Base-by-base conservation (phyloP, 2,797 vertebrate genomes). In the Graptemys geographica region DNA sequence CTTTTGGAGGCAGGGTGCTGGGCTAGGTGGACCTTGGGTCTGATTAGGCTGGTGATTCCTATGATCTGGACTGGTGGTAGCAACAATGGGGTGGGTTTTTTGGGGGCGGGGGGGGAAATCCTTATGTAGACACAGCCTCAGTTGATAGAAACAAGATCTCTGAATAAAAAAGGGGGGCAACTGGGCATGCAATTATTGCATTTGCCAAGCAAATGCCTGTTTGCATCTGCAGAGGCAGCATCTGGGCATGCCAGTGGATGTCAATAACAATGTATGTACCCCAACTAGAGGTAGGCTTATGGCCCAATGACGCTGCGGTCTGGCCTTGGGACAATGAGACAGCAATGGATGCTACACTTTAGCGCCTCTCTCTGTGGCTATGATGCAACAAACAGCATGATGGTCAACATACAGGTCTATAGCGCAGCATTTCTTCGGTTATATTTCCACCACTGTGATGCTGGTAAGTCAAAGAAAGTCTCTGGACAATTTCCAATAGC, bases 401-500 rank as follows among this genome's bases (percentile, higher is more conserved):
- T 15, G 31, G 59, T 41, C 19, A 10, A 72, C 37, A 72, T 72
- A 10, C n/a, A 65, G 76, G 41, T 79, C 37, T 55, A 86, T 69
- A 86, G 55, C 81, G 87, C 91, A n/a, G 31, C 37, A 47, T 92
- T 18, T n/a, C 33, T 81, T 85, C 87, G 27, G 27, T 86, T 76
- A 0, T 4, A 51, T 84, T 94, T 84, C 62, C 27, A 88, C 19
- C n/a, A 59, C 72, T 81, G 85, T 47, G 90, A 59, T 94, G 81
- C 28, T 59, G 79, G n/a, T 9, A 88, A 91, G 74, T 80, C 90
- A 90, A 85, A 90, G 1, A 72, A 83, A 83, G 13, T 69, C 11
- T 91, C 87, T 19, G 83, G 84, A 59, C 10, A 19, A 62, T 92
- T 96, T 94, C 84, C 2, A 19, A 72, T 52, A 49, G 47, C 82